Conservation (phyloP, 2,113 vertebrate genomes). For the Xiphophorus hellerii region DNA sequence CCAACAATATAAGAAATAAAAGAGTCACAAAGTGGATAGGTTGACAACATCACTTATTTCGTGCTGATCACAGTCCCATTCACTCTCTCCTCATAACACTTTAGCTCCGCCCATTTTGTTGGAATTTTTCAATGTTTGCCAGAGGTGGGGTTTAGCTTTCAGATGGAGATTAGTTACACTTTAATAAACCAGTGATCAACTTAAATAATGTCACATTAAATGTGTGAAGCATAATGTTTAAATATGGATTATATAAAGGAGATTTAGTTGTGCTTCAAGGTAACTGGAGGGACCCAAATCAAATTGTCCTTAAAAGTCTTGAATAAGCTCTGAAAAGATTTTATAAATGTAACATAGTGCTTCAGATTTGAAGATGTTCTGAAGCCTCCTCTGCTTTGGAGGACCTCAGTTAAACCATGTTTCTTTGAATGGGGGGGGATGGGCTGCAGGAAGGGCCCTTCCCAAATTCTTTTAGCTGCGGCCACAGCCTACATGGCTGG, state of each 20-base stretch:
- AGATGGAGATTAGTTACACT: too few species aligned
- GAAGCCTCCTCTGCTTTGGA: conserved; percentile 27
- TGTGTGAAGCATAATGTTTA: background rate
- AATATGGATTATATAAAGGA: background rate
- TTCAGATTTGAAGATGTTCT: conserved; percentile 25
- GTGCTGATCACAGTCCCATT: too few species aligned
- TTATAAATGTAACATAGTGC: background rate
- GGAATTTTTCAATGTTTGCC: too few species aligned
- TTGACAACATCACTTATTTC: too few species aligned
- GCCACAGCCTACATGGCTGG: conserved; percentile 74
- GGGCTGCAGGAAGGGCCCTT: conserved; percentile 68
- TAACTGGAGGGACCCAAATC: background rate
- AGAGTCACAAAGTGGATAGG: too few species aligned
- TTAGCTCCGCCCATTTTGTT: too few species aligned
- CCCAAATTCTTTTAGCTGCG: conserved; percentile 73
- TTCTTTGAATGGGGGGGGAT: conserved; percentile 61
- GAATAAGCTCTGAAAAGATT: background rate
- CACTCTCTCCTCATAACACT: too few species aligned
- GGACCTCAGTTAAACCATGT: conserved; percentile 43
- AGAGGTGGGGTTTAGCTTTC: too few species aligned
- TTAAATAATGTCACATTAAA: background rate
- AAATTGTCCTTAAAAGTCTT: background rate
- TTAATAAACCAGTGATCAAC: background rate
- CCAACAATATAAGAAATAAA: too few species aligned
- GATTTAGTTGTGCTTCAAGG: background rate